Conservation (phyloP, 2,797 vertebrate species). For the Peromyscus nudipes region DNA sequence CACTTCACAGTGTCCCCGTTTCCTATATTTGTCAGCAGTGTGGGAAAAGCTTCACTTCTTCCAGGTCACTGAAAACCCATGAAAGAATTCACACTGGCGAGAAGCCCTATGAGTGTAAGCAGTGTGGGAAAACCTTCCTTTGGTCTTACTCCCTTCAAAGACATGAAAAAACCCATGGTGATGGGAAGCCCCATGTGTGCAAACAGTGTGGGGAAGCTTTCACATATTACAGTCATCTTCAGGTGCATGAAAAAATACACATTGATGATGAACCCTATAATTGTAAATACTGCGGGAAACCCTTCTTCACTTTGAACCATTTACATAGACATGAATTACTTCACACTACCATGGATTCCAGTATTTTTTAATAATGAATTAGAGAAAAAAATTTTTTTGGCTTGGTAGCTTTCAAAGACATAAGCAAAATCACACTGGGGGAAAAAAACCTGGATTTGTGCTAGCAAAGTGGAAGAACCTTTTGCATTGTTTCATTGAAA, state of each 20-base stretch:
- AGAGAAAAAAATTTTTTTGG: neutral
- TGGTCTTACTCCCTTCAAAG: neutral
- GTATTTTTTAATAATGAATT: neutral
- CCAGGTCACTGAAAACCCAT: neutral
- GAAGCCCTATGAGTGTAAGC: conserved; percentile 34
- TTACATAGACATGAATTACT: conserved; percentile 6
- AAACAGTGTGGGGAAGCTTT: neutral
- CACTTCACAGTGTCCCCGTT: neutral
- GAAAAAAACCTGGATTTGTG: neutral
- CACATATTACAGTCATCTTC: neutral
- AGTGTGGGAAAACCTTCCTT: neutral
- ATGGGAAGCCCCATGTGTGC: neutral
- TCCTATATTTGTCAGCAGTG: conserved; percentile 6
- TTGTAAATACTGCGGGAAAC: neutral
- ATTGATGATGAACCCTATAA: neutral
- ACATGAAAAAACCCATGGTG: neutral
- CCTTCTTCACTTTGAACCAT: conserved; percentile 22
- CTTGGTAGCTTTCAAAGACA: neutral
- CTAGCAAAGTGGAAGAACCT: neutral
- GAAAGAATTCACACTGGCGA: conserved; percentile 4
- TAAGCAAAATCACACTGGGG: neutral
- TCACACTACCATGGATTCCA: neutral
- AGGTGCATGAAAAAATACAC: neutral
- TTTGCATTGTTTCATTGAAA: neutral
- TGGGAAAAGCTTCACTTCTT: neutral